Base-by-base conservation (phyloP, 2,113 vertebrate species). In the Bubo blakistoni region DNA sequence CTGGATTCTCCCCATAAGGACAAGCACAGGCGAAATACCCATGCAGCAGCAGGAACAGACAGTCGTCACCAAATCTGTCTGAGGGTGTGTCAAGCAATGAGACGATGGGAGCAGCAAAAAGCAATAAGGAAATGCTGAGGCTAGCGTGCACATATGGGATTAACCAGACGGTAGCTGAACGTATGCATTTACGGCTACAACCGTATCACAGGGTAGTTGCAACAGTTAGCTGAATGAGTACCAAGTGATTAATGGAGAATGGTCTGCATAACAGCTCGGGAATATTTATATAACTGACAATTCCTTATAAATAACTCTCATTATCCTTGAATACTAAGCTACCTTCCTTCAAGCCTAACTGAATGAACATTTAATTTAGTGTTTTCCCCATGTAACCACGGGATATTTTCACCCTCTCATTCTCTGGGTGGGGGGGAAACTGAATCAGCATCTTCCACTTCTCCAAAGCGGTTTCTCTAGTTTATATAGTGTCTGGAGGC, bases 371-470 rank as follows among this genome's bases (percentile, higher is more conserved):
- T 81, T 96, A 93, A 86, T 92, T 69, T 86, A 51, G 58, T 51
- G 82, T 95, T 95, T 93, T 90, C 40, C 19, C 36, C 44, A 11
- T 71, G 81, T 91, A 94, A 95, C 87, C 83, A 90, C 4, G 15
- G 88, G 77, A 88, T 90, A 83, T 93, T 96, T 95, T 92, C 71
- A 73, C 30, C 47, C 59, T 87, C 14, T 30, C 17, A 2, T 85
- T 72, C 93, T 89, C 57, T 12, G 7, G 67, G 54, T 3, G 29
- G 38, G 34, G 18, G 34, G 42, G 21, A 85, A 85, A 95, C 81
- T 94, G 96, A 94, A 69, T 96, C 93, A 94, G 89, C 87, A 80
- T 88, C 91, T 91, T 89, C 71, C 30, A 49, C 29, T 80, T 49
- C 58, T 97, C 77, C 46, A 49, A 69, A 66, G 65, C 0, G 1